phyloP scores from a whole-genome alignment of 2,113 vertebrate genomes.

The Heterocephalus glaber region DNA sequence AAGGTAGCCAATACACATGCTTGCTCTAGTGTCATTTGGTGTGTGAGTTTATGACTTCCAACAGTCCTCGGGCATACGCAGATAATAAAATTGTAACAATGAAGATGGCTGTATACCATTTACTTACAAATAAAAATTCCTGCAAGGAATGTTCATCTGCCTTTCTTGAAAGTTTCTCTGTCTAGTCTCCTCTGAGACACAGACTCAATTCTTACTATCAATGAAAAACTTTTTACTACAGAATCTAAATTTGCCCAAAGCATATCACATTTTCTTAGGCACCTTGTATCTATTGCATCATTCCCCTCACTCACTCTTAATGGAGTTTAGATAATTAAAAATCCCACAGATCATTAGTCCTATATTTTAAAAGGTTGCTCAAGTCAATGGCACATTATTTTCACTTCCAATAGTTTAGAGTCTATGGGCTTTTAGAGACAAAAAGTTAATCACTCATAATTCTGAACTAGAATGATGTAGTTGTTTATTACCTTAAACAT shows the following conservation, averaged over 20 bases:
- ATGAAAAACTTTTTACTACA: not conserved
- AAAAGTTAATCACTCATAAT: slow-evolving; percentile 67
- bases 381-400: slow-evolving; percentile 65
- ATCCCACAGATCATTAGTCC: slow-evolving; percentile 56
- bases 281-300: not conserved
- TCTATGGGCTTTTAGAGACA: slow-evolving; percentile 61
- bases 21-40: slow-evolving; percentile 39
- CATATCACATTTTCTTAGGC: not conserved
- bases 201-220: not conserved
- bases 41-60: slow-evolving; percentile 63
- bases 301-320: slow-evolving; percentile 5
- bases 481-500: slow-evolving; percentile 56
- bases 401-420: slow-evolving; percentile 57
- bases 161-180: slow-evolving; percentile 56
- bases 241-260: slow-evolving; percentile 44
- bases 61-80: slow-evolving; percentile 1
- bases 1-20: not conserved
- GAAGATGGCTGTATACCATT: slow-evolving; percentile 55
- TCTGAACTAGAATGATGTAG: slow-evolving; percentile 74
- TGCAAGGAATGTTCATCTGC: slow-evolving; percentile 23
- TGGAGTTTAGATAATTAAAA: slow-evolving; percentile 66
- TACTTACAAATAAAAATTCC: slow-evolving; percentile 44
- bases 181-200: not conserved
- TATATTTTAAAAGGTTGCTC: slow-evolving; percentile 60
- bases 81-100: slow-evolving; percentile 59